phyloP scores from a whole-genome alignment of 1,140 invertebrate species.

The Dolichoris vasculosae region DNA sequence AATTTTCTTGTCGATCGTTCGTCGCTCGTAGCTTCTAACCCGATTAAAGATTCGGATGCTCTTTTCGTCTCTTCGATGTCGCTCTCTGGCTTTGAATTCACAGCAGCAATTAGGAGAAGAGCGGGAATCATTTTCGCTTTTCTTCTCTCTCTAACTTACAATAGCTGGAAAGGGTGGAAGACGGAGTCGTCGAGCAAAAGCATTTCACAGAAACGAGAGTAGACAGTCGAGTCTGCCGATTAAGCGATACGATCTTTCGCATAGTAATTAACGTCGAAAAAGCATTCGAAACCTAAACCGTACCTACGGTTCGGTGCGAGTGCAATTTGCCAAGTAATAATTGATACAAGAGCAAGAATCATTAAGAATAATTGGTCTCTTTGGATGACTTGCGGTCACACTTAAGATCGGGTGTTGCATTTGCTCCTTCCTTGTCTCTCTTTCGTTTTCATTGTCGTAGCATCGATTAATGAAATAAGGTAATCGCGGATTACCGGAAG shows the following conservation, averaged over 20 bases:
- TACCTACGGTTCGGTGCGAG: not conserved
- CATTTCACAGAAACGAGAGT: not conserved
- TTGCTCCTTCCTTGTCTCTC: not conserved
- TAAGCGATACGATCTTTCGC: slow-evolving; percentile 33
- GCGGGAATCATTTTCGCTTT: not conserved
- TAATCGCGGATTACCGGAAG: not conserved
- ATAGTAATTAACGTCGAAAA: slow-evolving; percentile 37
- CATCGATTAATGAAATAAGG: not conserved
- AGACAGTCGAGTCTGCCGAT: slow-evolving; percentile 22
- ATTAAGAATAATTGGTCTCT: slow-evolving; percentile 40
- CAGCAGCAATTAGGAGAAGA: not conserved
- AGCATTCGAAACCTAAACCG: not conserved
- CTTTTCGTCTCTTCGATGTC: not conserved
- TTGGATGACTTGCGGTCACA: not conserved
- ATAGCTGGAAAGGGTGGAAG: not conserved
- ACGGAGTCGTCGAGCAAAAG: not conserved
- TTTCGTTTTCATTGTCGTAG: not conserved
- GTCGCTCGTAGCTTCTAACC: not conserved
- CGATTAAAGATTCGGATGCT: slow-evolving; percentile 24
- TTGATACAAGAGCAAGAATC: slow-evolving; percentile 44
- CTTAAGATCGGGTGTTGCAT: not conserved
- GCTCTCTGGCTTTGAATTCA: not conserved
- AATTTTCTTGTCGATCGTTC: slow-evolving; percentile 9
- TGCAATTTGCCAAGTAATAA: slow-evolving; percentile 24
- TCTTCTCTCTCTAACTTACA: not conserved